Base-by-base conservation (phyloP, 1,140 invertebrate species). In the Calephelis nemesis region DNA sequence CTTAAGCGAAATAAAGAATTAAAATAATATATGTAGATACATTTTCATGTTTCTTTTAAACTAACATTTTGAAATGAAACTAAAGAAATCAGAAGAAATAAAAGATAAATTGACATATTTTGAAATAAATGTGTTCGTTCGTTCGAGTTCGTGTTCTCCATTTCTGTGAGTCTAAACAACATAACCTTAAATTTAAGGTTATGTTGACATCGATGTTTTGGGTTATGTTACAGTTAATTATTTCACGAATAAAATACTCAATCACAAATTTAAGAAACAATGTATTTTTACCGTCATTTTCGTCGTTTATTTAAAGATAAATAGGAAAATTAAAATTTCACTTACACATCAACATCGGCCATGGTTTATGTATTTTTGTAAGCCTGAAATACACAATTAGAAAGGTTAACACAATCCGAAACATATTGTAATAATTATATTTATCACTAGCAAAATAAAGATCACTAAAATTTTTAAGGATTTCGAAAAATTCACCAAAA, bases 261-360 rank as follows among this genome's bases (percentile, higher is more conserved):
- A 6, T 12, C 9, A 64, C 10, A 69, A 42, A 1, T 47, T 65
- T 50, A 0, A 66, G 5, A 30, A 58, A 9, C 8, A 30, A 3
- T 12, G 11, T 12, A n/a, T 39, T n/a, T 10, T 12, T 48, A 49
- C 5, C 11, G 39, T 7, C 5, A 3, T 39, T 7, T 30, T 30
- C 30, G 5, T 49, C 47, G 4, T 62, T 47, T 50, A 5, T 9
- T 45, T 50, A 63, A 47, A 11, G 5, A n/a, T 50, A 58, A 67
- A 66, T 62, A 69, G 62, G 58, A 11, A 49, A 77, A 77, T 72
- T 82, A 77, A 70, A 79, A 75, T 40, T 74, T 68, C 69, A 91
- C 87, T 91, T 76, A 90, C 88, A 91, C 87, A 73, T 89, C 88
- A 71, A 90, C 85, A 79, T 90, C 88, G 74, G 88, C 87, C 88